A percentile compares a stretch with the other conserved stretches of the same genome.
These are phyloP conservation scores for Coendou prehensilis DNA, from an alignment of 2,797 vertebrate genomes.

Conservation along the genomic window DNA sequence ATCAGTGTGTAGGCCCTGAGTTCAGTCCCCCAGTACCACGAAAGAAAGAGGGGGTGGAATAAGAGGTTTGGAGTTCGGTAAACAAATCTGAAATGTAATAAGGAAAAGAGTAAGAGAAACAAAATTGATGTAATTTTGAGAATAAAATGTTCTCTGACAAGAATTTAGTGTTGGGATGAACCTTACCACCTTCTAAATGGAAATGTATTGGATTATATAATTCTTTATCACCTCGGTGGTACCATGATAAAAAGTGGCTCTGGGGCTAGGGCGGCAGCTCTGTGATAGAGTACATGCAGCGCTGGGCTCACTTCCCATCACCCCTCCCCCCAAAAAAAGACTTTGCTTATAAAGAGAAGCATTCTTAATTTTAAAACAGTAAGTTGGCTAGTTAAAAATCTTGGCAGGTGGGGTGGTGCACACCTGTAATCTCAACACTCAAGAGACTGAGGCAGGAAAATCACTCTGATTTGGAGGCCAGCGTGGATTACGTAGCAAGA, in stretches of 20 bases:
- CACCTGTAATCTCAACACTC: background rate
- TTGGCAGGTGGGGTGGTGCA: background rate
- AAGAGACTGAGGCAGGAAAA: background rate
- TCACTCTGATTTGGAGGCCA: background rate
- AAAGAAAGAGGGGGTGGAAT: background rate
- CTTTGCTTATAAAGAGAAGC: background rate
- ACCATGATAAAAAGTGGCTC: background rate
- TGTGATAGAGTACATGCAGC: background rate
- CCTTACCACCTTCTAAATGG: background rate
- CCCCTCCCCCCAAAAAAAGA: background rate
- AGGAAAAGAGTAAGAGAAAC: background rate
- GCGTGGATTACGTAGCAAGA: background rate
- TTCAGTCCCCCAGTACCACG: background rate
- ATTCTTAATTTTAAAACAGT: conserved; percentile 41
- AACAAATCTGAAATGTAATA: background rate
- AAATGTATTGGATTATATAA: background rate
- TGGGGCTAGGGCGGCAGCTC: background rate
- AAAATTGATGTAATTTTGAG: background rate
- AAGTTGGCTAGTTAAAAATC: background rate
- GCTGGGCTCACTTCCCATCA: background rate
- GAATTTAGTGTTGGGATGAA: background rate
- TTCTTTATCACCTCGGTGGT: conserved; percentile 45
- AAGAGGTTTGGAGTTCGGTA: background rate
- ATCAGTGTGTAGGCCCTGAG: background rate
- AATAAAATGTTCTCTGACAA: background rate